Evolutionary conservation across 2,888 invertebrate genomes (phyloP).

Genomic region (Drosophila tanythrix): DNA sequence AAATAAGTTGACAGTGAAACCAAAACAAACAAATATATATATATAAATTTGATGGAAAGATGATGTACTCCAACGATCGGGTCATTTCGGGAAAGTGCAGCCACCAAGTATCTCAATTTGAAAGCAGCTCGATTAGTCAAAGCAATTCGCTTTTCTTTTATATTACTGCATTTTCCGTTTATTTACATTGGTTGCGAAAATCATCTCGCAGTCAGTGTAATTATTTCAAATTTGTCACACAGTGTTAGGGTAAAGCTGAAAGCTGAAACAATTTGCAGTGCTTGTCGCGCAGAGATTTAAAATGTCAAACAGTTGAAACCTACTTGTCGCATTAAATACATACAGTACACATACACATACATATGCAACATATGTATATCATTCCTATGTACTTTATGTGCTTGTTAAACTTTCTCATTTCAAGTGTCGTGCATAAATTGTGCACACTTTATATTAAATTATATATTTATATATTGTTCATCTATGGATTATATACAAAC

Average conservation of each 20-base stretch:
- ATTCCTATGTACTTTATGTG: conserved; percentile 3
- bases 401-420: conserved; percentile 35
- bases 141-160: neutral
- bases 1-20: neutral
- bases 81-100: neutral
- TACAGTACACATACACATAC: too few species aligned
- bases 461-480: conserved; percentile 19
- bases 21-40: too few species aligned
- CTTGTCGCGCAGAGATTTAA: conserved; percentile 23
- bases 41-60: neutral
- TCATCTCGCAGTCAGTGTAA: neutral
- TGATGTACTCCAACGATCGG: neutral
- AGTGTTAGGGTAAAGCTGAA: neutral
- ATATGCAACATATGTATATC: neutral
- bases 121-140: neutral
- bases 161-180: neutral
- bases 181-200: neutral
- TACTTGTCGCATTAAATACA: neutral
- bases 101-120: neutral
- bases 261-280: conserved; percentile 7
- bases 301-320: conserved; percentile 9
- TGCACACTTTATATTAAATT: conserved; percentile 25
- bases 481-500: neutral
- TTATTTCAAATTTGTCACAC: neutral
- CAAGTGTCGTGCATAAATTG: conserved; percentile 19